phyloP scores from a whole-genome alignment of 1,140 invertebrate species.

The Marisa cornuarietis region DNA sequence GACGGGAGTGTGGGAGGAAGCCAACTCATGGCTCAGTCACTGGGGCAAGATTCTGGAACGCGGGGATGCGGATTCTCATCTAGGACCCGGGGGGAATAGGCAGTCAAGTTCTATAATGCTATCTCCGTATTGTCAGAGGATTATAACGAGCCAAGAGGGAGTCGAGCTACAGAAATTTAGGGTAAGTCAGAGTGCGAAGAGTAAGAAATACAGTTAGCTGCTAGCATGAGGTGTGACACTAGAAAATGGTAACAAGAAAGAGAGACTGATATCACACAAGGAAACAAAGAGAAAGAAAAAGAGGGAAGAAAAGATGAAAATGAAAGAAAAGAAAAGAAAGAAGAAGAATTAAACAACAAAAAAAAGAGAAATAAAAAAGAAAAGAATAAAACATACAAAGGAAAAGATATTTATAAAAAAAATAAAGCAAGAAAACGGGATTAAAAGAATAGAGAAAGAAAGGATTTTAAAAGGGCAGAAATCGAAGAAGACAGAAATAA shows the following conservation, averaged over 20 bases:
- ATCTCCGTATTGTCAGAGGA: too few species aligned
- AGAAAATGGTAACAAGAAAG: conserved; percentile 7
- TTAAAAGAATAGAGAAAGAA: neutral
- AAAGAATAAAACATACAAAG: neutral
- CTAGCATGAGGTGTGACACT: too few species aligned
- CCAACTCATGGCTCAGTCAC: neutral
- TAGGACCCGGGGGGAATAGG: too few species aligned
- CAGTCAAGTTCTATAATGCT: too few species aligned
- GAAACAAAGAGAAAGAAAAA: neutral
- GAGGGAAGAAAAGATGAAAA: neutral
- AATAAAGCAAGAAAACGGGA: neutral
- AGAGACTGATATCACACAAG: conserved; percentile 1
- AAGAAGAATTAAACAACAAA: neutral
- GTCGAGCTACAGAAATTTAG: neutral
- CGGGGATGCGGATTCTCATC: neutral
- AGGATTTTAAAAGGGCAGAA: neutral
- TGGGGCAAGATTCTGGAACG: neutral
- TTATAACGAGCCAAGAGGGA: too few species aligned
- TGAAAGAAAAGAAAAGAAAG: neutral
- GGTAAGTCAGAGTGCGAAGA: neutral
- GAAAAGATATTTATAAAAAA: neutral
- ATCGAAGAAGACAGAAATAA: neutral
- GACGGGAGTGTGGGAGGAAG: neutral
- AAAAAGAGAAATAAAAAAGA: neutral
- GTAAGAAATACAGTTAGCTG: neutral